Evolutionary conservation across 2,888 invertebrate genomes (phyloP).

Genomic region (Synergus umbraculus): DNA sequence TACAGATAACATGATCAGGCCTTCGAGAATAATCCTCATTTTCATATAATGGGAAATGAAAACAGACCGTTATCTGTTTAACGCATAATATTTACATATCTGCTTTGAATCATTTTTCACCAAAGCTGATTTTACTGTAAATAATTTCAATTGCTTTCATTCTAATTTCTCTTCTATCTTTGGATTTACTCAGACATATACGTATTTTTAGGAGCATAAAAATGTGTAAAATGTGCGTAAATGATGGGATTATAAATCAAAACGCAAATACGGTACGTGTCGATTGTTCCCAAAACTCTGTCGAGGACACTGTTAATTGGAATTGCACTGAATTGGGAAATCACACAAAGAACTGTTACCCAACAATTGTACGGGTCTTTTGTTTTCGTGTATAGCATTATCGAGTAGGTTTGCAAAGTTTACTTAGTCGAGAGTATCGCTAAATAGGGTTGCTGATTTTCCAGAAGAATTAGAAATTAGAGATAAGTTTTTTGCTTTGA

Average conservation of each 20-base stretch:
- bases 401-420: constrained; percentile 15
- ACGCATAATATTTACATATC: not conserved
- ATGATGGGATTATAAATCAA: constrained; percentile 16
- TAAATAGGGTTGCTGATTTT: not conserved
- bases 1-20: not conserved
- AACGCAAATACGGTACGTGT: constrained; percentile 5
- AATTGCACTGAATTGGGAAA: constrained; percentile 28
- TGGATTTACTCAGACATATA: not conserved
- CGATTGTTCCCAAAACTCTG: constrained; percentile 29
- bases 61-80: not conserved
- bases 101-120: not conserved
- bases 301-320: constrained; percentile 32
- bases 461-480: constrained; percentile 11
- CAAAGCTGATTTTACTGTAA: not conserved
- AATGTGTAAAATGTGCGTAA: not conserved
- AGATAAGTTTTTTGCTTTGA: too few species aligned
- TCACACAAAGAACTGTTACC: constrained; percentile 23
- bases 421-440: not conserved
- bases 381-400: constrained; percentile 25
- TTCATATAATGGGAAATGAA: not conserved
- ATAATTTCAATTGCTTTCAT: not conserved
- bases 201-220: not conserved
- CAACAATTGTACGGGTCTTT: constrained; percentile 24
- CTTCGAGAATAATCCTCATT: not conserved
- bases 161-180: not conserved